A percentile compares a stretch with the other conserved stretches of the same genome.
Evolutionary conservation across 1,140 invertebrate genomes (phyloP).

Genomic region (Eciton burchellii): DNA sequence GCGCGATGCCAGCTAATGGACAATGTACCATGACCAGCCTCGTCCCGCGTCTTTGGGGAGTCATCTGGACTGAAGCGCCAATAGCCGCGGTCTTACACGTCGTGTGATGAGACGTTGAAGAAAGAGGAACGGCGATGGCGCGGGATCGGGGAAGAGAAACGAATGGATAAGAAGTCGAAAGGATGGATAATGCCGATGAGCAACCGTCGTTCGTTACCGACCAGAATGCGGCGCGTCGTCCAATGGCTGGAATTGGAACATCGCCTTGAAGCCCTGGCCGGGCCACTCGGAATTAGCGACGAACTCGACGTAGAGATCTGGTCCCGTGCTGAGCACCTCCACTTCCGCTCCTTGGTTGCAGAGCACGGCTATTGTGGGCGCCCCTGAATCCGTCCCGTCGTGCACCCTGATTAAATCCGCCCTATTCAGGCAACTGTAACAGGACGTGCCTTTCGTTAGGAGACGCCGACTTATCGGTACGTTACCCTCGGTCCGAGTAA

Average conservation of each 20-base stretch:
- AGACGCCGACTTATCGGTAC: constrained; percentile 67
- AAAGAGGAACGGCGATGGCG: constrained; percentile 5
- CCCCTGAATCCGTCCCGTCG: constrained; percentile 89
- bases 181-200: constrained; percentile 45
- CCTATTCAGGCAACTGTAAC: constrained; percentile 92
- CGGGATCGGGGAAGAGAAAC: constrained; percentile 26
- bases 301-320: constrained; percentile 93
- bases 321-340: constrained; percentile 92
- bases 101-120: constrained; percentile 28
- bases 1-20: background rate
- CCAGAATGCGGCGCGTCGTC: constrained; percentile 86
- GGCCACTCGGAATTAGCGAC: constrained; percentile 92
- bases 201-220: constrained; percentile 82
- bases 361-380: constrained; percentile 91
- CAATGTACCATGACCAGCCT: constrained; percentile 49
- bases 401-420: constrained; percentile 93
- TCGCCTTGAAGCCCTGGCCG: constrained; percentile 94
- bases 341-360: constrained; percentile 92
- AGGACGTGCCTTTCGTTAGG: constrained; percentile 71
- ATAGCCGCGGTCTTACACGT: constrained; percentile 33
- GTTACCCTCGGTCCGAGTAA: constrained; percentile 14
- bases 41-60: background rate
- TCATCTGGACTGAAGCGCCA: constrained; percentile 27
- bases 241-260: constrained; percentile 90
- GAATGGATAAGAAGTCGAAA: background rate